Percentiles rank a stretch among this genome's conserved stretches.
These are phyloP conservation scores for Desoria tigrina DNA, from an alignment of 2,888 invertebrate species.

Conservation along the genomic window DNA sequence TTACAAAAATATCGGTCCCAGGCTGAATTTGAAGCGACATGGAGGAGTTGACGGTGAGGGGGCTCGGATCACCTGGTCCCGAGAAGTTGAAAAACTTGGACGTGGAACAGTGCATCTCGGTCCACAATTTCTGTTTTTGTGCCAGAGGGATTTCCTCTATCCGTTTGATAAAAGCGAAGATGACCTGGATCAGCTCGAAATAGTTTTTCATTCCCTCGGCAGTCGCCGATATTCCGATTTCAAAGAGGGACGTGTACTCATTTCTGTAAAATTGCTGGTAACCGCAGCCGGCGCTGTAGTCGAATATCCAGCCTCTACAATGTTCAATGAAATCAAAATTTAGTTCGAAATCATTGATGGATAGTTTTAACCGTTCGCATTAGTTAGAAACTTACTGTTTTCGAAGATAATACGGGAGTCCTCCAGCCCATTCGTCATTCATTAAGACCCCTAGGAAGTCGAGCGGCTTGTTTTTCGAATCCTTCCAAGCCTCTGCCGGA, in stretches of 20 bases:
- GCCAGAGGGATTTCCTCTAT: background rate
- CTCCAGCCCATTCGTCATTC: background rate
- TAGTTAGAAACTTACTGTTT: background rate
- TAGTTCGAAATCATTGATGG: background rate
- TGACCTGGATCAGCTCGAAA: background rate
- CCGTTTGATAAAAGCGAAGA: background rate
- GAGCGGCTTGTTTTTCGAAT: background rate
- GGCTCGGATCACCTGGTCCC: background rate
- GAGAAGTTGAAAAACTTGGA: background rate
- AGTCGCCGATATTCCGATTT: background rate
- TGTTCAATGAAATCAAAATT: background rate
- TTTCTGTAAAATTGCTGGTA: background rate
- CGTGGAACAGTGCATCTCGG: background rate
- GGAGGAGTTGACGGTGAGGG: background rate
- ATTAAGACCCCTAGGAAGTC: background rate
- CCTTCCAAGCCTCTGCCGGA: conserved; percentile 4
- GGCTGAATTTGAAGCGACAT: background rate
- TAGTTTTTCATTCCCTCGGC: background rate
- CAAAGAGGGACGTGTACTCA: conserved; percentile 10
- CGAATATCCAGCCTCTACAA: conserved; percentile 1
- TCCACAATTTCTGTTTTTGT: background rate
- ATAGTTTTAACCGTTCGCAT: background rate
- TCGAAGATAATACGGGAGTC: background rate
- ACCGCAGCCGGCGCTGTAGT: background rate
- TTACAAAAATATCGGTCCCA: background rate